These are phyloP conservation scores for Tiaroga cobitis DNA, from an alignment of 2,797 vertebrate genomes.

Conservation along the genomic window DNA sequence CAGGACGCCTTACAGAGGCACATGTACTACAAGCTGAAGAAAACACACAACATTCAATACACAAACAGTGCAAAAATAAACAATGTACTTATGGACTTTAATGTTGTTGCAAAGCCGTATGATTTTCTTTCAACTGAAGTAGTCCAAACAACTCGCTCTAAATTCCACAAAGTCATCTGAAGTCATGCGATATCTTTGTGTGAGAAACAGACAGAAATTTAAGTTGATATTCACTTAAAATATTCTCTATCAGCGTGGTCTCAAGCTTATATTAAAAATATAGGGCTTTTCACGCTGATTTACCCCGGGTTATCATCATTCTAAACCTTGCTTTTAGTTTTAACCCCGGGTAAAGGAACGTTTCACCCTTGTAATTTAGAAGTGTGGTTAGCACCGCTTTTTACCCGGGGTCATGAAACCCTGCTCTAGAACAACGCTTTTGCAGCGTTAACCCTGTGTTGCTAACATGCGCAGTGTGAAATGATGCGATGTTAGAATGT, in stretches of 20 bases:
- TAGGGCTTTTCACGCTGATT: not conserved
- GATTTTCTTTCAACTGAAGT: not conserved
- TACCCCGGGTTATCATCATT: too few species aligned
- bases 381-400: too few species aligned
- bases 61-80: not conserved
- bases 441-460: too few species aligned
- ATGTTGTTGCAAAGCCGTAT: not conserved
- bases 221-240: not conserved
- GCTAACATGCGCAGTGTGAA: too few species aligned
- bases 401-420: too few species aligned
- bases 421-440: too few species aligned
- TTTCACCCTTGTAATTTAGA: too few species aligned
- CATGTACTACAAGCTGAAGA: slow-evolving; percentile 18
- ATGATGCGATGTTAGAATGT: too few species aligned
- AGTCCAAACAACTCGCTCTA: not conserved
- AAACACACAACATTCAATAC: not conserved
- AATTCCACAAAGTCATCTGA: not conserved
- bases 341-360: not conserved
- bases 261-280: not conserved
- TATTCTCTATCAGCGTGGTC: not conserved
- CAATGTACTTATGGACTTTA: not conserved
- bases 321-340: not conserved
- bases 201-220: not conserved
- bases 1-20: not conserved
- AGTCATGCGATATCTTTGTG: not conserved